These are phyloP conservation scores for Crepidodera aurea DNA, from an alignment of 2,888 invertebrate species.

Conservation along the genomic window DNA sequence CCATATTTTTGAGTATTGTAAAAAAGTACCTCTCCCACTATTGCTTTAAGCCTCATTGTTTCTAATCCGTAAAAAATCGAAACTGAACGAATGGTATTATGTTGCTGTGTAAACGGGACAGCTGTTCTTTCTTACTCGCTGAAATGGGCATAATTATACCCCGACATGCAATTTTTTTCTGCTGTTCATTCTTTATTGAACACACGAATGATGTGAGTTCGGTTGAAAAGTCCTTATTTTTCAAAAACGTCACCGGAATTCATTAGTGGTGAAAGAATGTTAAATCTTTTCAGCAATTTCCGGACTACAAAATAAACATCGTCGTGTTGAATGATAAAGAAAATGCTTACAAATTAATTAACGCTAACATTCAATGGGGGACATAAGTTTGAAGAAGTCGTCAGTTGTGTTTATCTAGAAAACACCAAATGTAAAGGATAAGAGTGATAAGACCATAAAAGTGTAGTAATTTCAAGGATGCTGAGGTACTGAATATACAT, in stretches of 20 bases:
- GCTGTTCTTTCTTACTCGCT: conserved; percentile 12
- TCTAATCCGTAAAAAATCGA: neutral
- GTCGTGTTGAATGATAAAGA: no score
- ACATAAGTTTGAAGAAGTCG: no score
- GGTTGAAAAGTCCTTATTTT: neutral
- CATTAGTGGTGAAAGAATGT: neutral
- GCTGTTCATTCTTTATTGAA: neutral
- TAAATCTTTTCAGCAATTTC: neutral
- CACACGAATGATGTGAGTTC: neutral
- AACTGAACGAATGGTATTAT: conserved; percentile 1
- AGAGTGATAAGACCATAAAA: no score
- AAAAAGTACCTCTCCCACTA: neutral
- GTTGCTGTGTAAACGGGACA: conserved; percentile 8
- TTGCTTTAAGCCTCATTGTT: neutral
- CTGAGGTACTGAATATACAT: no score
- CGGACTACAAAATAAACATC: neutral
- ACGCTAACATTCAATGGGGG: no score
- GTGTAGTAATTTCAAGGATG: no score
- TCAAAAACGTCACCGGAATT: neutral
- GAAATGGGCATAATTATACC: conserved; percentile 17
- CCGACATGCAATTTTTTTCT: neutral
- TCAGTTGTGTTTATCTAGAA: no score
- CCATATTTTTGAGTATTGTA: no score
- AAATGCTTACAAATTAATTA: no score
- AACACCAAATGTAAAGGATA: no score